phyloP scores from a whole-genome alignment of 2,888 invertebrate genomes.

The Vesta saturnalis region DNA sequence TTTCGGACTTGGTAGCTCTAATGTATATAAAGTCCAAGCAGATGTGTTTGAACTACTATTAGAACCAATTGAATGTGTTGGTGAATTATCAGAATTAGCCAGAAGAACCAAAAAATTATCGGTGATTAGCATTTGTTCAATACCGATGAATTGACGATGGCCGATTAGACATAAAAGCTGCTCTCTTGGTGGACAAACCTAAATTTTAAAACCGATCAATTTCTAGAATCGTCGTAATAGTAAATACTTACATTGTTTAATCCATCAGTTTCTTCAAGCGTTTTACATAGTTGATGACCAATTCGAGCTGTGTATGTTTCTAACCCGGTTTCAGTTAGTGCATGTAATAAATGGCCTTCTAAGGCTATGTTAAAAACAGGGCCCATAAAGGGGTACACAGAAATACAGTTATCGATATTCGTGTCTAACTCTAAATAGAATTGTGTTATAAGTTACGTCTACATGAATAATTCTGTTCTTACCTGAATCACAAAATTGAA shows the following conservation, averaged over 20 bases:
- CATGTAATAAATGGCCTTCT: conserved; percentile 76
- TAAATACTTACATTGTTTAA: conserved; percentile 57
- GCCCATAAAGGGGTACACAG: conserved; percentile 77
- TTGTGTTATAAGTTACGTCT: not conserved
- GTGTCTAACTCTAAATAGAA: conserved; percentile 43
- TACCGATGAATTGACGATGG: conserved; percentile 73
- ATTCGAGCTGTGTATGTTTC: conserved; percentile 79
- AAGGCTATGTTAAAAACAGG: conserved; percentile 73
- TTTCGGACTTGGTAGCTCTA: conserved; percentile 72
- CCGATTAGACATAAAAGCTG: conserved; percentile 75
- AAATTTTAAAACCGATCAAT: not conserved
- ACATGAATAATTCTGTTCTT: conserved; percentile 23
- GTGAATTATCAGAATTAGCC: conserved; percentile 68
- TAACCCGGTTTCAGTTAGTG: conserved; percentile 77
- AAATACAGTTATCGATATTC: conserved; percentile 65
- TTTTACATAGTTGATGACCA: conserved; percentile 69
- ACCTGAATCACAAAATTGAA: conserved; percentile 70
- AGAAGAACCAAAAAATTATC: conserved; percentile 66
- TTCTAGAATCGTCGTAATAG: not conserved
- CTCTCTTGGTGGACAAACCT: conserved; percentile 67
- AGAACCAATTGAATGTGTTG: conserved; percentile 61
- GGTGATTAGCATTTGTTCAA: conserved; percentile 65
- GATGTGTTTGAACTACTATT: conserved; percentile 59
- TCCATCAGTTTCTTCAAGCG: conserved; percentile 62
- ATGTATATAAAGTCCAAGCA: conserved; percentile 78